phyloP scores from a whole-genome alignment of 1,140 invertebrate genomes.

The Xylocopa sonorina region DNA sequence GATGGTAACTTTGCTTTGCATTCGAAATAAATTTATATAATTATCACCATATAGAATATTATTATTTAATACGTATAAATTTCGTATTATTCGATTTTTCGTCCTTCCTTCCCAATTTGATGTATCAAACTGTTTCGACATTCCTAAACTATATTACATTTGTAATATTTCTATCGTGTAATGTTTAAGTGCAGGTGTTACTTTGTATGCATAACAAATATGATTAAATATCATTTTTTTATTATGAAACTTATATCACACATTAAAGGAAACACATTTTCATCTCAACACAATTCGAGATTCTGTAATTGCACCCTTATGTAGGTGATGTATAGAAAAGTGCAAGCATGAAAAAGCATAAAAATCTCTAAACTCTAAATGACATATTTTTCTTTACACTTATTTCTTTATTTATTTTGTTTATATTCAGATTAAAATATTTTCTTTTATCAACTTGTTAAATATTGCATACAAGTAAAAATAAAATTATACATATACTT shows the following conservation, averaged over 20 bases:
- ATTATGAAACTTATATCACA: slow-evolving; percentile 6
- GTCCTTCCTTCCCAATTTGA: background rate
- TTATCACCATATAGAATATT: slow-evolving; percentile 31
- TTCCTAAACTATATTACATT: slow-evolving; percentile 6
- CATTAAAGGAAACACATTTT: background rate
- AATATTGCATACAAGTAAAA: background rate
- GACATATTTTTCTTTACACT: background rate
- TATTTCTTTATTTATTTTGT: background rate
- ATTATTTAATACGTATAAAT: slow-evolving; percentile 15
- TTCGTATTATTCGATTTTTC: background rate
- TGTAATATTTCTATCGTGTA: background rate
- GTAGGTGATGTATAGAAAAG: background rate
- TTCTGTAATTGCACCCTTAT: slow-evolving; percentile 18
- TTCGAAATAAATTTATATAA: slow-evolving; percentile 57
- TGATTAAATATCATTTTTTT: slow-evolving; percentile 17
- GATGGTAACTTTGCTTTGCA: slow-evolving; percentile 42
- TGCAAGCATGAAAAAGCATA: slow-evolving; percentile 10
- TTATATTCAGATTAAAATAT: background rate
- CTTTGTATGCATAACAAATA: slow-evolving; percentile 17
- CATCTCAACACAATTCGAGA: background rate
- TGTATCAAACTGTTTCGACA: slow-evolving; percentile 16
- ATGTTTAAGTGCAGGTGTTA: slow-evolving; percentile 18
- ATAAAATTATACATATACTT: background rate
- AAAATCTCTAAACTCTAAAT: background rate
- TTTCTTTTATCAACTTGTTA: background rate